phyloP scores from a whole-genome alignment of 1,140 invertebrate species.

The Zaprionus vittiger region DNA sequence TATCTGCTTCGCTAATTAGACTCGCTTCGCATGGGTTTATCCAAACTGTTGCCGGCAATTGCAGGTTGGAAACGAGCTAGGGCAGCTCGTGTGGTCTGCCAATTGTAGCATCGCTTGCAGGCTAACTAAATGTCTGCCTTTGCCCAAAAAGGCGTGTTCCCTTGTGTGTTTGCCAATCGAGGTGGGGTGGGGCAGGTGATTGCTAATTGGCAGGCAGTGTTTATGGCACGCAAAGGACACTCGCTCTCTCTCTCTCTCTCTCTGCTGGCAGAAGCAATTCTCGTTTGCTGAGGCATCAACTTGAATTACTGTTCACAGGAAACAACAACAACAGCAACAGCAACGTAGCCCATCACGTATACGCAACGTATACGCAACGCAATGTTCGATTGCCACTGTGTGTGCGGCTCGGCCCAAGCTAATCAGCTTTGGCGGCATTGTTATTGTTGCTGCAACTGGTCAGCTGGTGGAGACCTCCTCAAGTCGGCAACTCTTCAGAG shows the following conservation, averaged over 20 bases:
- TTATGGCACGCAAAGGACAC: conserved; percentile 16
- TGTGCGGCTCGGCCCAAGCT: conserved; percentile 12
- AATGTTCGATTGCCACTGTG: conserved; percentile 2
- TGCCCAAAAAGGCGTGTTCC: not conserved
- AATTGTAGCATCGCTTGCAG: not conserved
- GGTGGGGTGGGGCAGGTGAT: not conserved
- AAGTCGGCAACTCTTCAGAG: not conserved
- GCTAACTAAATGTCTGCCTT: not conserved
- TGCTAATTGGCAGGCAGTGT: conserved; percentile 38
- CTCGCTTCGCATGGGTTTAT: conserved; percentile 32
- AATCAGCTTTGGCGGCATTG: conserved; percentile 54
- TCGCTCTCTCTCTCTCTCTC: not conserved
- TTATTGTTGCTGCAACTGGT: conserved; percentile 8
- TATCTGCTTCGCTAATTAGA: conserved; percentile 40
- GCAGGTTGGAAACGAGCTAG: conserved; percentile 2
- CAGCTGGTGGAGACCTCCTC: not conserved
- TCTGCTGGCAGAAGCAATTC: not conserved
- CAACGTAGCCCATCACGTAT: not conserved
- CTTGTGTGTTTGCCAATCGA: not conserved
- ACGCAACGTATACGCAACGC: conserved; percentile 14
- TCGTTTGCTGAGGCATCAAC: conserved; percentile 2
- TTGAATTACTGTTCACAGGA: conserved; percentile 17
- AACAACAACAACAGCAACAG: not conserved
- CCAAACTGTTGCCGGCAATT: conserved; percentile 22
- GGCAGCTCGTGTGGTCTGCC: conserved; percentile 10